Conservation (phyloP, 2,113 vertebrate genomes). For the Etia nguti region DNA sequence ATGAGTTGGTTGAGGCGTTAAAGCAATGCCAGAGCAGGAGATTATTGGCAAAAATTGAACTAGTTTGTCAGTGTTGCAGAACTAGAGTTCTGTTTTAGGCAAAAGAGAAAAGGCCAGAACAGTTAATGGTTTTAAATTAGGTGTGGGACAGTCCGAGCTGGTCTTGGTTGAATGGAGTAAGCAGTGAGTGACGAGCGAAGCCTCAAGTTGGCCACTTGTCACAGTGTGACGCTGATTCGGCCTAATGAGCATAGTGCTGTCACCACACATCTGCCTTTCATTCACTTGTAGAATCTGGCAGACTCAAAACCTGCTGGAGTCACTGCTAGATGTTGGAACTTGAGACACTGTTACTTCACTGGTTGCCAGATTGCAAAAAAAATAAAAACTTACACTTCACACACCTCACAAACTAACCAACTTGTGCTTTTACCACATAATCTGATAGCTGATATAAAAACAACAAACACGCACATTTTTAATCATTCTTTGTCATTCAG, state of each 20-base stretch:
- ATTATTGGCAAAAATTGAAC: background rate
- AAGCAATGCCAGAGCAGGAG: background rate
- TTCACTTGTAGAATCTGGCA: constrained; percentile 96
- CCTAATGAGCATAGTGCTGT: constrained; percentile 78
- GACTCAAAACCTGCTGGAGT: constrained; percentile 89
- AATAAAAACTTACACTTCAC: no score
- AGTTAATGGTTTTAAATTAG: constrained; percentile 30
- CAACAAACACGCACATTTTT: background rate
- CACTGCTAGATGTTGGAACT: constrained; percentile 72
- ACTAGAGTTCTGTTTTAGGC: background rate
- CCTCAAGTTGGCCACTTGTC: constrained; percentile 74
- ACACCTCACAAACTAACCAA: constrained; percentile 29
- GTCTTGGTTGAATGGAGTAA: constrained; percentile 42
- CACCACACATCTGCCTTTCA: constrained; percentile 78
- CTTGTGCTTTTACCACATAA: background rate
- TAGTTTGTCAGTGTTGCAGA: background rate
- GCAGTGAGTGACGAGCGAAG: constrained; percentile 57
- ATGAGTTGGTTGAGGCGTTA: background rate
- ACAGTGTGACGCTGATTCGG: constrained; percentile 77
- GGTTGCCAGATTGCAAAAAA: constrained; percentile 62
- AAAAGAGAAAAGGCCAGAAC: constrained; percentile 13
- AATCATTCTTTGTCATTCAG: background rate
- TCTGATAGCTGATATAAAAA: background rate
- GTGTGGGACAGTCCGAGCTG: constrained; percentile 20
- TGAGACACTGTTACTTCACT: constrained; percentile 20